Base-by-base conservation (phyloP, 30 jellyfish, hydroid and myxozoan species). In the Pelagia noctiluca region DNA sequence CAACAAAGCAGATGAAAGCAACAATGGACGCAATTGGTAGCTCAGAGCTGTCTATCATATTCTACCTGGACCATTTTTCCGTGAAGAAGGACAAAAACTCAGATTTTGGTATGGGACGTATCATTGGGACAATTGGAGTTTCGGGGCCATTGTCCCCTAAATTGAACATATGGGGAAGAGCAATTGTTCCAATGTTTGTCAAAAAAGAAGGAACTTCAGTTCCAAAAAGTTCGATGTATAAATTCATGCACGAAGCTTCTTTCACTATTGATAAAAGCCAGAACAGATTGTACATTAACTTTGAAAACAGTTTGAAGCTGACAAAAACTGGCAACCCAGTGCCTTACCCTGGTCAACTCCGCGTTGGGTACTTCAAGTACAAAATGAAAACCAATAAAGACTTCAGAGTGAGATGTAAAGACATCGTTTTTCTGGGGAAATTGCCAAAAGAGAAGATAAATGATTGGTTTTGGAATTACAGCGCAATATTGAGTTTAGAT, bases 91-190 rank as follows among this genome's bases (percentile, higher is more conserved):
- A 7, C 18, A 42, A 7, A 21, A 63, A 19, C 5, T 23, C 28
- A 36, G 65, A 66, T 28, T 63, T 62, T 49, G 75, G 63, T 0
- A 28, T 10, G 31, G 91, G 91, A 3, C 91, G 91, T 29, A 80
- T 80, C 28, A 50, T 80, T 50, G 91, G 91, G 1, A 47, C 68
- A n/a, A 80, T 80, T 0, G 91, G 91, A 2, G 84, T 80, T 1
- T 80, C 83, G 29, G 91, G 91, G 24, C 91, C 91, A 64, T 31
- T 13, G 67, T 25, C 84, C 2, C 84, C 91, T 5, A 49, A 30
- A 63, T 74, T 28, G 7, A 46, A 31, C 57, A 57, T 63, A 3
- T 65, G 84, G 91, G 83, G 84, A 16, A 68, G 91, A 80, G 47
- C 83, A 19, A 35, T 80, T 32, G 76, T 73, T 2, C 77, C 91